Base-by-base conservation (phyloP, 2,888 invertebrate species). In the Omphaloscelis lunosa region DNA sequence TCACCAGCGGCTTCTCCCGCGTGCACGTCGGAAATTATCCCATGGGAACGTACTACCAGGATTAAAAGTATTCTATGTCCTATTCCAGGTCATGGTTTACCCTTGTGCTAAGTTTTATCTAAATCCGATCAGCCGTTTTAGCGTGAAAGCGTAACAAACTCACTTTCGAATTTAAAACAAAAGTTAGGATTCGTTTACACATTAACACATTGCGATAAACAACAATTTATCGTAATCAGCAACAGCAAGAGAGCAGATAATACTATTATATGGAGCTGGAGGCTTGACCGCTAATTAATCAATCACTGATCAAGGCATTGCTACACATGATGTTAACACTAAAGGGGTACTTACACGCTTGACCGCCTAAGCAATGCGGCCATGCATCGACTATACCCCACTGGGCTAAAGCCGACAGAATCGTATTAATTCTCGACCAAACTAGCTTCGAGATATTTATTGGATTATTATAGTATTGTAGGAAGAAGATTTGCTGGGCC, bases 251-350 rank as follows among this genome's bases (percentile, higher is more conserved):
- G 59, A 85, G 68, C 72, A 72, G 45, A 69, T 85, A 85, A 82
- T 66, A 75, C 69, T 61, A 75, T 77, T 74, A 81, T 29, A 69
- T 59, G 68, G 53, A 53, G 41, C 20, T 66, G 41, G 34, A 72
- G 20, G 34, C 15, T 12, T 27, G 39, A 15, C 23, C 48, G 53
- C 65, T 66, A 85, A 84, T 81, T 72, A 83, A 81, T 77, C 58
- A 80, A 76, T 72, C 72, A 71, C 34, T 77, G 70, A 77, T 83
- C 68, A 75, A 80, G 61, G 77, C 77, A 84, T 83, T 80, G 59
- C 70, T 71, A 71, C 63, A 74, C 67, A 71, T 72, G 56, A 29
- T 69, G 85, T 70, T 73, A 84, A 84, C 81, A 83, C 80, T 84
- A 73, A 84, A 45, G 58, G 29, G 61, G 56, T 63, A 65, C 62